Evolutionary conservation across 2,888 invertebrate genomes (phyloP), one percentile per base, ranked within the genome.

Genomic region (Torymus auratus): DNA sequence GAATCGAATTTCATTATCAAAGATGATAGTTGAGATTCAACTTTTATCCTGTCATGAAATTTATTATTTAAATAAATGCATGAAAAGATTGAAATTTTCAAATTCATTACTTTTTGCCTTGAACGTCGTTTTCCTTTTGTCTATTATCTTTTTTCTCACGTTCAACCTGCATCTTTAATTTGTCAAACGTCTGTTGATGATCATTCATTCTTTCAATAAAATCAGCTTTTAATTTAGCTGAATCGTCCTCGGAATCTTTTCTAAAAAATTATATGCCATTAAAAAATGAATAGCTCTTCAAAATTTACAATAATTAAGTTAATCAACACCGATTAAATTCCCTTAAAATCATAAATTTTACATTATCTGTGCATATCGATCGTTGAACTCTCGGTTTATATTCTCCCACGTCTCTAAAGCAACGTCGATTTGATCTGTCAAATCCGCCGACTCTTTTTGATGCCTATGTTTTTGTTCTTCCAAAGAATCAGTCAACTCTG

Each of bases 1-100:
- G 83, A 70, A 41, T 86, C 85, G 60, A 78, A 86, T 68, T 85
- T 86, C 20, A 67, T 82, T 28, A 85, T 82, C 13, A 85, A 50
- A 14, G 81, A 82, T n/a, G 80, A 56, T 11, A 86, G 80, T 62
- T 85, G 85, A 1, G 84, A 83, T 68, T 86, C 86, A 10, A 81
- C 58, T 81, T 86, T 86, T 17, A 84, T 82, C 78, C 85, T 86
- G 41, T 10, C 11, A 41, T 62, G 13, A 23, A 20, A 61, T 28
- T 41, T 20, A 12, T 62, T n/a, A 15, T 65, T 15, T 14, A 52
- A 41, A 41, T 62, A 64, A 65, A 10, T 15, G 53, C 12, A 28
- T 55, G 12, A 67, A 28, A 50, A 41, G 41, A 5, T 41, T 41
- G 7, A 7, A 7, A 7, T 41, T 7, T 41, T 7, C 7, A 60